These are phyloP conservation scores for Tanytarsus gracilentus DNA, from an alignment of 2,888 invertebrate genomes.

Conservation along the genomic window DNA sequence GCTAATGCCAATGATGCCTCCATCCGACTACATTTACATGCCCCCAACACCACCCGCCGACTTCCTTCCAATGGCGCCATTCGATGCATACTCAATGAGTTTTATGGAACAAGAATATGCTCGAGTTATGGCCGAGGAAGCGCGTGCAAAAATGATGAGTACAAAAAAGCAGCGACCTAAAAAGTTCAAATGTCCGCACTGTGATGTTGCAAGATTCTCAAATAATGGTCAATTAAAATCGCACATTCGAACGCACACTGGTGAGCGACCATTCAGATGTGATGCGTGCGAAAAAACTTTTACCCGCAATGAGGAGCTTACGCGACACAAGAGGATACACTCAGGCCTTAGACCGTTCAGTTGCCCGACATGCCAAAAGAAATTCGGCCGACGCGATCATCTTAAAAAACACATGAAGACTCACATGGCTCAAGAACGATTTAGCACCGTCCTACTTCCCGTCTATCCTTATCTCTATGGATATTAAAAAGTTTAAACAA, in stretches of 20 bases:
- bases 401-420: constrained; percentile 88
- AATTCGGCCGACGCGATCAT: constrained; percentile 89
- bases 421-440: constrained; percentile 56
- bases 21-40: constrained; percentile 18
- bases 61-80: background rate
- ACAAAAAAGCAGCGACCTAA: constrained; percentile 74
- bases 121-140: constrained; percentile 60
- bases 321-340: constrained; percentile 84
- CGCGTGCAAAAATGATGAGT: constrained; percentile 56
- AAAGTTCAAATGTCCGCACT: constrained; percentile 84
- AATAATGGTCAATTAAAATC: constrained; percentile 89
- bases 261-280: constrained; percentile 81
- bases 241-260: constrained; percentile 84
- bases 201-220: constrained; percentile 76
- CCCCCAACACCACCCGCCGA: constrained; percentile 26
- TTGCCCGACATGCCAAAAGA: constrained; percentile 80
- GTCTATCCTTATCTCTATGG: constrained; percentile 52
- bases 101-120: constrained; percentile 62
- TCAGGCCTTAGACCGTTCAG: constrained; percentile 78
- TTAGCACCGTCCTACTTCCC: constrained; percentile 53
- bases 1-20: constrained; percentile 11
- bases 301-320: constrained; percentile 84
- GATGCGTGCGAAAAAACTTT: constrained; percentile 84
- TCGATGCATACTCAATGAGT: constrained; percentile 40
- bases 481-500: constrained; percentile 44